A percentile compares a stretch with the other conserved stretches of the same genome.
Evolutionary conservation across 2,888 invertebrate species (phyloP).

Genomic region (Tenthredo distinguenda): DNA sequence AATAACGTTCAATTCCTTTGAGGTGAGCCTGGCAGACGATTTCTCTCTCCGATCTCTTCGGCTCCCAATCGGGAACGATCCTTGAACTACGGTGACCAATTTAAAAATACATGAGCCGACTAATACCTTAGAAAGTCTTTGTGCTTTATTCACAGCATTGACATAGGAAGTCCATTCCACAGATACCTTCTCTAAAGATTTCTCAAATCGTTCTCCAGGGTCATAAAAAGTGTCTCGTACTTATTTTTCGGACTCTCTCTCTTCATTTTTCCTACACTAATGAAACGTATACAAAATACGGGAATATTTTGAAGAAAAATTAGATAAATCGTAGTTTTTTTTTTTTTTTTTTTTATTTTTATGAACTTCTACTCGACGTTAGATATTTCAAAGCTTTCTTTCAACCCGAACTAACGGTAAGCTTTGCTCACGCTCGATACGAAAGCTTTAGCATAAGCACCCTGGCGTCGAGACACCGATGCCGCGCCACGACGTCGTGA

Average conservation of each 20-base stretch:
- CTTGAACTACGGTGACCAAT: slow-evolving; percentile 44
- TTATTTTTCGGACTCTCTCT: background rate
- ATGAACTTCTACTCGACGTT: background rate
- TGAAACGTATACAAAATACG: too few relatives aligned
- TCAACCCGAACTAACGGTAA: background rate
- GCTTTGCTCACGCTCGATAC: slow-evolving; percentile 19
- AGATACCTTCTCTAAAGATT: background rate
- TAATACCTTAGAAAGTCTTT: slow-evolving; percentile 37
- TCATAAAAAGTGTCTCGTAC: background rate
- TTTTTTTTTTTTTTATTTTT: background rate
- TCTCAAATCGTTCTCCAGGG: background rate
- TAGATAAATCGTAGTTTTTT: background rate
- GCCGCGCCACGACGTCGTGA: slow-evolving; percentile 34
- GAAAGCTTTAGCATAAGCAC: slow-evolving; percentile 36
- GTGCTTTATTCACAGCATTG: slow-evolving; percentile 33
- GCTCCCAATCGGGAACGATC: slow-evolving; percentile 27
- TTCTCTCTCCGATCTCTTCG: slow-evolving; percentile 32
- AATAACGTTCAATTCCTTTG: slow-evolving; percentile 51
- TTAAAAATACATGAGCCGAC: slow-evolving; percentile 50
- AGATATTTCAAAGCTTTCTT: background rate
- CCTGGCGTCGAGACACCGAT: slow-evolving; percentile 28
- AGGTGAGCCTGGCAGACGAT: slow-evolving; percentile 43
- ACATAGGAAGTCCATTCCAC: background rate
- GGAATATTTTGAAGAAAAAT: background rate
- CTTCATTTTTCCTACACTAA: background rate